phyloP scores from a whole-genome alignment of 2,888 invertebrate species.

The Perizoma flavofasciatum region DNA sequence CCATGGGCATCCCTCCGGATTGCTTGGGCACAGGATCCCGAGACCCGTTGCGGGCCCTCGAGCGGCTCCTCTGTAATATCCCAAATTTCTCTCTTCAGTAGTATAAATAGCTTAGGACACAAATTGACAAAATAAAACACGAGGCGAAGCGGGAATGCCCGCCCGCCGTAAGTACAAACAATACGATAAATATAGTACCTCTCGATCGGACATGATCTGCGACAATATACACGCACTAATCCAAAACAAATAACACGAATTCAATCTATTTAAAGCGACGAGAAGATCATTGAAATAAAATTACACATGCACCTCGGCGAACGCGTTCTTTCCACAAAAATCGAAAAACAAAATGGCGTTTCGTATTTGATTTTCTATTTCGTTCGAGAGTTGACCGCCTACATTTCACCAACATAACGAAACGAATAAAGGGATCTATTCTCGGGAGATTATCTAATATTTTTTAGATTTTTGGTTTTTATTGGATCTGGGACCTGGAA shows the following conservation, averaged over 20 bases:
- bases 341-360: slow-evolving; percentile 72
- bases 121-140: slow-evolving; percentile 62
- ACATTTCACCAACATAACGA: too few species aligned
- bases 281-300: slow-evolving; percentile 54
- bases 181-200: slow-evolving; percentile 72
- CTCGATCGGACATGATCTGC: slow-evolving; percentile 77
- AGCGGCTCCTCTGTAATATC: slow-evolving; percentile 78
- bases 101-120: slow-evolving; percentile 49
- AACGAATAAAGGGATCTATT: too few species aligned
- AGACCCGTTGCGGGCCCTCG: slow-evolving; percentile 79
- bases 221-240: slow-evolving; percentile 51
- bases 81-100: slow-evolving; percentile 46
- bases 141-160: slow-evolving; percentile 61
- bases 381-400: too few species aligned
- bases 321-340: slow-evolving; percentile 51
- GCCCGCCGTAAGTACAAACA: slow-evolving; percentile 44
- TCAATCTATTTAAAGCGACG: slow-evolving; percentile 62
- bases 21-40: slow-evolving; percentile 74
- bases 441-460: too few species aligned
- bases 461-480: too few species aligned
- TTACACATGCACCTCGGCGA: slow-evolving; percentile 50
- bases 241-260: slow-evolving; percentile 57
- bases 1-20: slow-evolving; percentile 67
- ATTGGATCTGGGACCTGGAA: too few species aligned
- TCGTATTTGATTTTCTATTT: not conserved